Evolutionary conservation across 2,888 invertebrate species (phyloP), one percentile per base, ranked within the genome.

Genomic region (Ormyrus rosae): DNA sequence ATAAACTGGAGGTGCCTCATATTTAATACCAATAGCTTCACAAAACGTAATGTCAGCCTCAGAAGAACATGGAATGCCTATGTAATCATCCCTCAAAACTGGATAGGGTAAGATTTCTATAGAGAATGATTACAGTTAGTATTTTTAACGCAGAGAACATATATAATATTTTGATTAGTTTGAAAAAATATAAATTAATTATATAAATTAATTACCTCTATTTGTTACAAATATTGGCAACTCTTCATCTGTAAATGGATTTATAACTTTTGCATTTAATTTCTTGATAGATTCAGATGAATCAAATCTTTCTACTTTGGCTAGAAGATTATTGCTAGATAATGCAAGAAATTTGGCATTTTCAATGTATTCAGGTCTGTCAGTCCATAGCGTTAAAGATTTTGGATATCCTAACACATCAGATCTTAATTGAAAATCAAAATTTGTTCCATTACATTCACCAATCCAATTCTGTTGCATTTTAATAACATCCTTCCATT

Each of bases 391-490:
- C 85, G 93, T 93, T 84, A 95, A 85, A 83, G 81, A 85, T 76
- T 87, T 85, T 58, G 88, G 88, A 81, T 86, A 86, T 78, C 86
- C 85, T 69, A 90, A 85, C 71, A 87, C 82, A 53, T 87, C 83
- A 5, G 89, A 86, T 13, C 91, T 86, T 9, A 95, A 84, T 71
- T 92, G 88, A 89, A 97, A 94, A 83, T 94, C 94, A 81, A 96
- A 94, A 64, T 92, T 93, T 83, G 94, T 93, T 7, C 98, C 98
- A 90, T 95, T 92, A 87, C 97, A 97, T 83, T 96, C 93, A 0
- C 98, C 97, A 86, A 98, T 96, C 98, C 98, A 98, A 89, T 97
- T 95, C 84, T 94, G 93, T 90, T 98, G 98, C 81, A 97, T 91
- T 88, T 96, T 95, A 69, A 94, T 95, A 61, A 98, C 94, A 89